Evolutionary conservation across 2,797 vertebrate species (phyloP).

Genomic region (Enteromius argenteus): DNA sequence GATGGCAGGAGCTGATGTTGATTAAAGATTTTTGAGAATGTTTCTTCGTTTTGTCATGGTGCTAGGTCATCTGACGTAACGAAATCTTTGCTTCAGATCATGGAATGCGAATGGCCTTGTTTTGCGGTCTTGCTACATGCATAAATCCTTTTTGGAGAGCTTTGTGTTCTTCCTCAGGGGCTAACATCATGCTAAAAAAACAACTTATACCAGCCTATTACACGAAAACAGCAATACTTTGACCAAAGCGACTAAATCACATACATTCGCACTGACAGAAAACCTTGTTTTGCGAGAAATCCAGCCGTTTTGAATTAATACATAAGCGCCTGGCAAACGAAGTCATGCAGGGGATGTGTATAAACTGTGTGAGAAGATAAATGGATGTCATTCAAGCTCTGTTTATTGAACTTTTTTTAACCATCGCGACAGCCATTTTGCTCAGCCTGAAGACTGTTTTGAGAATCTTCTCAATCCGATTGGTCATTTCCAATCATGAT

Average conservation of each 20-base stretch:
- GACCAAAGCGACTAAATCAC: neutral
- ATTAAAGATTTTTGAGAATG: slow-evolving; percentile 56
- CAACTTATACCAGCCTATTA: slow-evolving; percentile 7
- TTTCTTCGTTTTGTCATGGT: slow-evolving; percentile 44
- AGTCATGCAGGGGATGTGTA: slow-evolving; percentile 33
- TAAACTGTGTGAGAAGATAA: slow-evolving; percentile 46
- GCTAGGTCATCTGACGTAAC: slow-evolving; percentile 36
- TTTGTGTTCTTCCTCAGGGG: slow-evolving; percentile 30
- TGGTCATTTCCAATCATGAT: slow-evolving; percentile 23
- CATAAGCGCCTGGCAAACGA: slow-evolving; percentile 37
- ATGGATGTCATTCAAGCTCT: slow-evolving; percentile 52
- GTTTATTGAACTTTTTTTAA: slow-evolving; percentile 53
- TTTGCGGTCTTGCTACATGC: slow-evolving; percentile 31
- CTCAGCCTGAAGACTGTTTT: slow-evolving; percentile 10
- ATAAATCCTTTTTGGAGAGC: neutral
- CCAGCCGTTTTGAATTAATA: slow-evolving; percentile 38
- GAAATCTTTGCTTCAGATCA: slow-evolving; percentile 33
- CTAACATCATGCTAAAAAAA: neutral
- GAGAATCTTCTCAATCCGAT: slow-evolving; percentile 22
- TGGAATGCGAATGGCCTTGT: slow-evolving; percentile 23
- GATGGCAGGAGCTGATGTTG: slow-evolving; percentile 60
- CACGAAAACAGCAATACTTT: neutral
- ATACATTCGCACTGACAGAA: slow-evolving; percentile 21
- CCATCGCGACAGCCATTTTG: slow-evolving; percentile 27
- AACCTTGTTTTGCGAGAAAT: slow-evolving; percentile 13